phyloP scores from a whole-genome alignment of 2,888 invertebrate species.

The Calliopum simillimum region DNA sequence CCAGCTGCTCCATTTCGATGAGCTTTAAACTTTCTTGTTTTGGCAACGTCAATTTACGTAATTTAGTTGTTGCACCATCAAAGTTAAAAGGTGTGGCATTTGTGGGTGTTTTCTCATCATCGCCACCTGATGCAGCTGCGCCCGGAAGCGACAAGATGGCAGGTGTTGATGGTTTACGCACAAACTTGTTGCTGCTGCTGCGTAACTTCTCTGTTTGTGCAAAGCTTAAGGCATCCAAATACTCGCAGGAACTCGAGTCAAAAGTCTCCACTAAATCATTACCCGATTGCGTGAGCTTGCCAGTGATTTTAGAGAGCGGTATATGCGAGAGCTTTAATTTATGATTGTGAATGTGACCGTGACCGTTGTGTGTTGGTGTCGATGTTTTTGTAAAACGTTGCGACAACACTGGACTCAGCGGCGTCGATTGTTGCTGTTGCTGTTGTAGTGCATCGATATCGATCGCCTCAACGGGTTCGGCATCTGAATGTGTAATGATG shows the following conservation, averaged over 20 bases:
- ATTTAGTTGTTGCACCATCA: constrained; percentile 45
- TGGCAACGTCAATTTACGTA: constrained; percentile 49
- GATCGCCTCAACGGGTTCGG: constrained; percentile 60
- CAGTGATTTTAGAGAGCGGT: constrained; percentile 64
- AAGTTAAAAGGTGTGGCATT: constrained; percentile 58
- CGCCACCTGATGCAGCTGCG: constrained; percentile 31
- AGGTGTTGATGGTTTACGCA: constrained; percentile 39
- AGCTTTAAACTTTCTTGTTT: constrained; percentile 51
- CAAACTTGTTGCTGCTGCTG: constrained; percentile 42
- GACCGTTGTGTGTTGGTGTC: constrained; percentile 14
- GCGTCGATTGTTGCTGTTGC: constrained; percentile 44
- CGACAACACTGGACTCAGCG: constrained; percentile 49
- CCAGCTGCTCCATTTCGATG: constrained; percentile 55
- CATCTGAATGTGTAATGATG: constrained; percentile 70
- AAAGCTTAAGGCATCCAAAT: constrained; percentile 49
- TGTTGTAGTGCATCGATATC: constrained; percentile 60
- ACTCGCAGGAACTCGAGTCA: constrained; percentile 55
- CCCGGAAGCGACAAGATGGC: constrained; percentile 39
- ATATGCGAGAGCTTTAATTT: constrained; percentile 61
- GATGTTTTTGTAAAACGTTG: constrained; percentile 52
- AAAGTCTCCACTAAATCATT: constrained; percentile 63
- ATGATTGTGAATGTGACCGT: constrained; percentile 24
- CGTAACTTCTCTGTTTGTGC: constrained; percentile 44
- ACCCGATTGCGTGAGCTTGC: constrained; percentile 64
- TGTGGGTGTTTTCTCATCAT: constrained; percentile 61